Evolutionary conservation across 2,888 invertebrate genomes (phyloP), one percentile per base, ranked within the genome.

Genomic region (Scaptomyza flava): DNA sequence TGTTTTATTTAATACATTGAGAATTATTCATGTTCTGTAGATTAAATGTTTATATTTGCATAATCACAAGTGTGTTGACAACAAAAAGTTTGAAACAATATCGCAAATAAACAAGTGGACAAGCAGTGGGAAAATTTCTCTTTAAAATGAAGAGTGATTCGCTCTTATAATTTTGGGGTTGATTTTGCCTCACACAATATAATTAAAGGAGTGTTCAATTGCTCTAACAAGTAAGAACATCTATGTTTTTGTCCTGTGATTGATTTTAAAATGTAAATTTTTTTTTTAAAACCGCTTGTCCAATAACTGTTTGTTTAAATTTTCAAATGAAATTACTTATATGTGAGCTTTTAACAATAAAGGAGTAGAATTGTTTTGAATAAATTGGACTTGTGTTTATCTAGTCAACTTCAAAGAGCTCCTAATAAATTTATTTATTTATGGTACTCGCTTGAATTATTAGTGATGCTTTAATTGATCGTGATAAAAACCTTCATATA

Each of bases 151-250:
- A 27, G 17, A 23, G 17, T 3, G 23, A 7, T 23, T 31, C 30
- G 11, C 70, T 72, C 73, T 66, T 66, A 2, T 11, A 0, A 8
- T 8, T 2, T 27, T 20, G 42, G 70, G 72, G 70, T 72, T 53
- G 58, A 31, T 70, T 62, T 50, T 38, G 14, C 20, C 31, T 33
- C 17, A n/a, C 9, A 23, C 1, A n/a, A 30, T 11, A 50, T 17
- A 30, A 20, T 51, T 27, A 9, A 36, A 27, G 27, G 17, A 23
- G 14, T 23, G 6, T 14, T 17, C 45, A 65, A 48, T 43, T 54
- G 23, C 42, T 43, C 36, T 48, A 33, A 17, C 23, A 33, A 38
- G 23, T 33, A 12, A 12, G 8, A 63, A 31, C 36, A 31, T 23
- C 31, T 17, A 11, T 36, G 6, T 20, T 27, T 9, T 48, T 47